Percentiles rank a stretch among this genome's conserved stretches.
phyloP scores from a whole-genome alignment of 2,888 invertebrate species.

The Listrodromus nycthemerus region DNA sequence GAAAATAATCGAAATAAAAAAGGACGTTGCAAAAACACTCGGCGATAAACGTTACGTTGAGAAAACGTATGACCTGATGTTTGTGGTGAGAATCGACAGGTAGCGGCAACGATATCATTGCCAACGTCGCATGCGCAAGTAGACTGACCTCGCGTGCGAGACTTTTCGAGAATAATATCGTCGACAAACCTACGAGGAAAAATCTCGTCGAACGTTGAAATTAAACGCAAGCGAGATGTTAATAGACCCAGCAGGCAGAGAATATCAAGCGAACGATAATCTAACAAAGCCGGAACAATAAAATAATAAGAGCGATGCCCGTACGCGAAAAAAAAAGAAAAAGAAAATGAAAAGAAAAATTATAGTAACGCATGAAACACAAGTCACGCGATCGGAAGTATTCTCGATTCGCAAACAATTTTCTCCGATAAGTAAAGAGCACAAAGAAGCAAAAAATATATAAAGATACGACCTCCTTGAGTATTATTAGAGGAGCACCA shows the following conservation, averaged over 20 bases:
- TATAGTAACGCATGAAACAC: background rate
- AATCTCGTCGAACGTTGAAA: slow-evolving; percentile 6
- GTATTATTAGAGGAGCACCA: slow-evolving; percentile 4
- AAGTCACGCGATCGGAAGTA: slow-evolving; percentile 37
- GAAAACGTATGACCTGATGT: slow-evolving; percentile 76
- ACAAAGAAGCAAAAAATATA: background rate
- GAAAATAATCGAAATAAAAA: background rate
- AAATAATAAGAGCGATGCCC: slow-evolving; percentile 26
- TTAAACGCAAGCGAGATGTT: slow-evolving; percentile 3
- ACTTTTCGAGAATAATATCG: background rate
- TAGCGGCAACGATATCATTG: slow-evolving; percentile 69
- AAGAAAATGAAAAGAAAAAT: background rate
- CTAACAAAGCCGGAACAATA: background rate
- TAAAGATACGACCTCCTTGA: background rate
- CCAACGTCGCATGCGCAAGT: slow-evolving; percentile 55
- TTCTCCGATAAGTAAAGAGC: slow-evolving; percentile 27
- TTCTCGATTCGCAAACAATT: slow-evolving; percentile 34
- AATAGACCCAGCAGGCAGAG: background rate
- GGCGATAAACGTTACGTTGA: slow-evolving; percentile 44
- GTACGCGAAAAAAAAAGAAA: background rate
- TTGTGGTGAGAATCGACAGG: slow-evolving; percentile 82
- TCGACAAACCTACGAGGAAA: background rate
- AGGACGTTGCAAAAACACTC: slow-evolving; percentile 13
- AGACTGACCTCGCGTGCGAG: slow-evolving; percentile 72
- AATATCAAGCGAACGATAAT: slow-evolving; percentile 2